phyloP scores from a whole-genome alignment of 1,140 invertebrate species.

The Carposina sasakii region DNA sequence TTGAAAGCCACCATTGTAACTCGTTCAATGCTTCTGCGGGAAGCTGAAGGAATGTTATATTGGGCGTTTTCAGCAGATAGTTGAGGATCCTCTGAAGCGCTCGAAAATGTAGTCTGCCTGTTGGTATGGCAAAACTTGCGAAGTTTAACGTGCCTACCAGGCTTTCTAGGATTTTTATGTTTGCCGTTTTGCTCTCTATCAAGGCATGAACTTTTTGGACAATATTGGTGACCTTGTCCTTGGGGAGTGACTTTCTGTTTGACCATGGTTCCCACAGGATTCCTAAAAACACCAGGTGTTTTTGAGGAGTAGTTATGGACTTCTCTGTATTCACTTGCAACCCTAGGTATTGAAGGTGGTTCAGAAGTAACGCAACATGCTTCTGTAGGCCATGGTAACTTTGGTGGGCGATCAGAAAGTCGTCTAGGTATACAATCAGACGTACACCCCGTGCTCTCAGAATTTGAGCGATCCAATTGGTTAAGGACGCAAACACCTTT shows the following conservation, averaged over 20 bases:
- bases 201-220: background rate
- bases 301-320: slow-evolving; percentile 3
- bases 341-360: slow-evolving; percentile 2
- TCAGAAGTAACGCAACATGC: background rate
- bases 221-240: background rate
- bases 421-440: background rate
- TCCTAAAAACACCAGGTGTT: background rate
- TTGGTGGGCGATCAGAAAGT: background rate
- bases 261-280: background rate
- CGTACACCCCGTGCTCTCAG: no score
- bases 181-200: background rate
- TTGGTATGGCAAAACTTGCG: background rate
- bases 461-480: background rate
- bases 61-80: no score
- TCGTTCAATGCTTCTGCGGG: no score
- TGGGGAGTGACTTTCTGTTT: background rate
- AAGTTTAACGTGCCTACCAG: background rate
- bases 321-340: slow-evolving; percentile 13
- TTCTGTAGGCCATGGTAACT: background rate
- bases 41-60: no score
- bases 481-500: background rate
- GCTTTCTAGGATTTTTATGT: background rate
- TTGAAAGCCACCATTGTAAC: no score
- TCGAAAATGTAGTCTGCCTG: background rate
- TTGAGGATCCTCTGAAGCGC: background rate